Evolutionary conservation across 2,888 invertebrate genomes (phyloP).

Genomic region (Graphium colonna): DNA sequence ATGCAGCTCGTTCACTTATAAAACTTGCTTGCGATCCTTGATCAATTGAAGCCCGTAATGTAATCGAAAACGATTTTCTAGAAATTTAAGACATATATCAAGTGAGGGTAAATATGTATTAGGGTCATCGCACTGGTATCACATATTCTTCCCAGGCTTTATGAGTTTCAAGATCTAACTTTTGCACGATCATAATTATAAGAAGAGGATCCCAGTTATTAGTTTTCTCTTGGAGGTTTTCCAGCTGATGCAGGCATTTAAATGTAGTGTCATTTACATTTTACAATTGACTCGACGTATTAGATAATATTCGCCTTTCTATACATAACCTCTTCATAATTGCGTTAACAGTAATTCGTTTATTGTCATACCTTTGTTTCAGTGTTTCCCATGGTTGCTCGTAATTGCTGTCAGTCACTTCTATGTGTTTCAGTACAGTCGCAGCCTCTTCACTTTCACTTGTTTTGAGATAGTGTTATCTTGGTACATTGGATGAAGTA

Average conservation of each 20-base stretch:
- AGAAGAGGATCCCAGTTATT: slow-evolving; percentile 29
- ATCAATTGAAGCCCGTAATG: too few relatives aligned
- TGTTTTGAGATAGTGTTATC: too few relatives aligned
- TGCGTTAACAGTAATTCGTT: too few relatives aligned
- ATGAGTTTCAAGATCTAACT: slow-evolving; percentile 29
- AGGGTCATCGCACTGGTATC: slow-evolving; percentile 3
- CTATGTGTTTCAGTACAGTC: slow-evolving; percentile 19
- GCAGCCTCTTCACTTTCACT: slow-evolving; percentile 24
- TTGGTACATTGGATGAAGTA: slow-evolving; percentile 13
- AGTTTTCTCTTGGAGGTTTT: slow-evolving; percentile 7
- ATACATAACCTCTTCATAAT: too few relatives aligned
- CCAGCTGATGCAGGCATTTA: slow-evolving; percentile 18
- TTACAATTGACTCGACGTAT: too few relatives aligned
- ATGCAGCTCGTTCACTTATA: too few relatives aligned
- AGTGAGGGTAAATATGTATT: slow-evolving; percentile 12
- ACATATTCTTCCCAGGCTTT: slow-evolving; percentile 28
- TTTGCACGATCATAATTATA: slow-evolving; percentile 29
- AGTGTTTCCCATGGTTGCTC: slow-evolving; percentile 21
- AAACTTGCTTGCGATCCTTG: too few relatives aligned
- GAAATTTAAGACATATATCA: slow-evolving; percentile 7
- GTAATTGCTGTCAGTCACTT: slow-evolving; percentile 22
- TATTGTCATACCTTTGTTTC: too few relatives aligned
- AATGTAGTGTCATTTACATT: slow-evolving; percentile 21
- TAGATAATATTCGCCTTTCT: too few relatives aligned
- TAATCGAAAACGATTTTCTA: slow-evolving; percentile 12